Evolutionary conservation across 2,888 invertebrate genomes (phyloP).

Genomic region (Tetramorium bicarinatum): DNA sequence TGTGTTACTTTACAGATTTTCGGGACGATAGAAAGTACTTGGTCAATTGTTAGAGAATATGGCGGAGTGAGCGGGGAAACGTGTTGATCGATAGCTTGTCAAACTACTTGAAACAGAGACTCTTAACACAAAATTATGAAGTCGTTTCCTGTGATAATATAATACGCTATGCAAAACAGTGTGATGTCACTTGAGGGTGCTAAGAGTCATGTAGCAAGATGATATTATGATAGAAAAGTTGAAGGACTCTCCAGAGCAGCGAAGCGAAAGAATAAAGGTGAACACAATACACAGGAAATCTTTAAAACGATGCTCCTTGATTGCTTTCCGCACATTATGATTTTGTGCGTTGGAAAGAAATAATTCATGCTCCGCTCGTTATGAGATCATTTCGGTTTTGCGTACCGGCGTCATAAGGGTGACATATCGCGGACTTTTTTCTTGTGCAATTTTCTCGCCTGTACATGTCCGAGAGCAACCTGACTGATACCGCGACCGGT

Average conservation of each 20-base stretch:
- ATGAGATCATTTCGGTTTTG: not conserved
- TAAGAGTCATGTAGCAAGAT: not conserved
- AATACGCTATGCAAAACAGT: not conserved
- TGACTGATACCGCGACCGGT: not conserved
- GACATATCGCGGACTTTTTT: not conserved
- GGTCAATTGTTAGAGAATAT: constrained; percentile 70
- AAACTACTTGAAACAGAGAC: not conserved
- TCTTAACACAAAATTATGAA: constrained; percentile 4
- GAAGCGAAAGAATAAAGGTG: constrained; percentile 1
- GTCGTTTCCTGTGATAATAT: not conserved
- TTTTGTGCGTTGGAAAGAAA: not conserved
- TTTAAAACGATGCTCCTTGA: not conserved
- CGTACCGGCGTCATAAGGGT: not conserved
- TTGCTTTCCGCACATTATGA: not conserved
- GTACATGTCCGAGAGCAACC: not conserved
- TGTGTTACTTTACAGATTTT: constrained; percentile 67
- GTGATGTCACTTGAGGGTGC: not conserved
- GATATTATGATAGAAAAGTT: not conserved
- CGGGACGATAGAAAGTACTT: constrained; percentile 69
- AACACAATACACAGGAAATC: not conserved
- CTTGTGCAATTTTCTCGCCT: not conserved
- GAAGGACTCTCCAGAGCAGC: not conserved
- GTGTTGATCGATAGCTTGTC: constrained; percentile 47
- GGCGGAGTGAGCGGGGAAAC: constrained; percentile 26
- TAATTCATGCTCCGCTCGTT: not conserved